A percentile compares a stretch with the other conserved stretches of the same genome.
These are phyloP conservation scores for Atherinomorus stipes DNA, from an alignment of 2,113 vertebrate species.

Conservation along the genomic window DNA sequence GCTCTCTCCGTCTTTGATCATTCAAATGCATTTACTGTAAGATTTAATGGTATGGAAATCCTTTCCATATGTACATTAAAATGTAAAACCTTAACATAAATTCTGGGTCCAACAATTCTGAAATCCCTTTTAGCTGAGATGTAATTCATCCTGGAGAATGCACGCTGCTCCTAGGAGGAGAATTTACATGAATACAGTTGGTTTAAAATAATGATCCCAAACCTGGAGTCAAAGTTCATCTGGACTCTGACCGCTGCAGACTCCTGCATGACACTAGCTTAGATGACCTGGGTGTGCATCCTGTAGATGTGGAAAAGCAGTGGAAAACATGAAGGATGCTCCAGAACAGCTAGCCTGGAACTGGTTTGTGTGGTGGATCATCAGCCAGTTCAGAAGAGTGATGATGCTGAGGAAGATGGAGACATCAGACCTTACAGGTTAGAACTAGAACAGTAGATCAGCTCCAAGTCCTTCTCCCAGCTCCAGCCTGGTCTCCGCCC, in stretches of 20 bases:
- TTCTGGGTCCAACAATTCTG: not conserved
- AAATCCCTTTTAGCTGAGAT: not conserved
- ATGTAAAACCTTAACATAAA: not conserved
- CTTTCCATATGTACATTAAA: not conserved
- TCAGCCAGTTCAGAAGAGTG: no score
- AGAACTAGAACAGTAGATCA: no score
- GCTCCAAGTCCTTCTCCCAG: no score
- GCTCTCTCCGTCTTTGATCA: not conserved
- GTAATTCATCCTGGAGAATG: not conserved
- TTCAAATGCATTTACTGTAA: not conserved
- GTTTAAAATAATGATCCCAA: not conserved
- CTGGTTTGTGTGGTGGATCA: no score
- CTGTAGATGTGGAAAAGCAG: no score
- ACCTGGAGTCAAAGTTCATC: conserved; percentile 34
- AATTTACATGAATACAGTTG: not conserved
- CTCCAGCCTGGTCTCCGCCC: no score
- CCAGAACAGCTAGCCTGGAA: no score
- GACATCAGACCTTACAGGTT: no score
- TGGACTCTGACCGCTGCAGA: conserved; percentile 36
- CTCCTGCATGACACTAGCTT: not conserved
- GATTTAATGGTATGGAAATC: not conserved
- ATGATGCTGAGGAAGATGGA: no score
- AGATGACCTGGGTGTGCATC: conserved; percentile 4
- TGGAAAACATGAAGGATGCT: no score
- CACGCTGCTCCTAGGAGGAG: not conserved